A percentile compares a stretch with the other conserved stretches of the same genome.
Evolutionary conservation across 2,888 invertebrate species (phyloP).

Genomic region (Eupithecia vulgata): DNA sequence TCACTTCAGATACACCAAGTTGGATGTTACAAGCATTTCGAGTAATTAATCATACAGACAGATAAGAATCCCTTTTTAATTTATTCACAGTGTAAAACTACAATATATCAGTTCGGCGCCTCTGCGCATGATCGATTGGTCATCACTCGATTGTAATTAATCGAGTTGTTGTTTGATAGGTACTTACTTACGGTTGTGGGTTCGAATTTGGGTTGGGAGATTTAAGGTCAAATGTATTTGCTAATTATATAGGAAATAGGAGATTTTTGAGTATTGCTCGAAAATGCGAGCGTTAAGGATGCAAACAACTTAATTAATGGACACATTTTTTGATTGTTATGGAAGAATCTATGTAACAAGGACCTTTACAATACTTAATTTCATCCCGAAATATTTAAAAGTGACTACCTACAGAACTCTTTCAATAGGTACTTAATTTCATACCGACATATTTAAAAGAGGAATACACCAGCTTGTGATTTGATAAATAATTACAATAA

Average conservation of each 20-base stretch:
- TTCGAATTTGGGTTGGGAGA: background rate
- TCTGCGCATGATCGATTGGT: conserved; percentile 73
- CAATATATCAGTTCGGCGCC: conserved; percentile 77
- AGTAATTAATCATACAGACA: conserved; percentile 52
- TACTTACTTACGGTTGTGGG: too few species aligned
- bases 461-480: background rate
- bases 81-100: conserved; percentile 70
- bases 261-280: background rate
- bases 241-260: background rate
- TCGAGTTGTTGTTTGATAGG: conserved; percentile 49
- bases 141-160: conserved; percentile 75
- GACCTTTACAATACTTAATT: too few species aligned
- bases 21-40: background rate
- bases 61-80: conserved; percentile 71
- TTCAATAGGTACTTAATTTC: too few species aligned
- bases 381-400: too few species aligned
- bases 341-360: background rate
- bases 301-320: too few species aligned
- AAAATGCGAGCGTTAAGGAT: background rate
- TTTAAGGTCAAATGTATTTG: background rate
- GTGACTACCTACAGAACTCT: too few species aligned
- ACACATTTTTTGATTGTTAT: too few species aligned
- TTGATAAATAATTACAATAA: background rate
- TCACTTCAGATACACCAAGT: background rate
- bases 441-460: background rate